A percentile compares a stretch with the other conserved stretches of the same genome.
Evolutionary conservation across 2,888 invertebrate species (phyloP).

Genomic region (Andrena trimmerana): DNA sequence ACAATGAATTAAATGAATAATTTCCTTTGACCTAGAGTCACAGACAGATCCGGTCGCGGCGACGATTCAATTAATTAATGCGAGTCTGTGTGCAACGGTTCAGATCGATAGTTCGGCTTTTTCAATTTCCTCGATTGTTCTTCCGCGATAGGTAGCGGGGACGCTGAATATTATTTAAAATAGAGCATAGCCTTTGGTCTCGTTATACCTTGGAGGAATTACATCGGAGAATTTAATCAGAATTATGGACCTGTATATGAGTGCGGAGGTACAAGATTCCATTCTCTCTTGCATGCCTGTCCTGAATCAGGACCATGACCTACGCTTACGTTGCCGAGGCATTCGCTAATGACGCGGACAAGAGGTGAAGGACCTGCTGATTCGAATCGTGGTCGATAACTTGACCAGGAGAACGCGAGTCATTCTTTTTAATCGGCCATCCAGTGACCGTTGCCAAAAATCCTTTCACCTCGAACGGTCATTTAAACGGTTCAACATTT

Average conservation of each 20-base stretch:
- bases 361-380: slow-evolving; percentile 37
- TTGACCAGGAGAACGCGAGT: slow-evolving; percentile 11
- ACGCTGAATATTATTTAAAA: neutral
- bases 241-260: no score
- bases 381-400: slow-evolving; percentile 1
- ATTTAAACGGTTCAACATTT: neutral
- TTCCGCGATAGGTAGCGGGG: neutral
- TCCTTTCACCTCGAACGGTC: neutral
- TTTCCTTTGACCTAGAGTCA: slow-evolving; percentile 18
- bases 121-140: neutral
- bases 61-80: slow-evolving; percentile 24
- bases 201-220: no score
- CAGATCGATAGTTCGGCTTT: neutral
- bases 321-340: slow-evolving; percentile 19
- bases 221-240: no score
- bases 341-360: slow-evolving; percentile 32
- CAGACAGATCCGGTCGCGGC: neutral
- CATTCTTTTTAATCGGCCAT: neutral
- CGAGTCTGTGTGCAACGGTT: neutral
- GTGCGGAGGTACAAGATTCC: no score
- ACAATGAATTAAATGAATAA: slow-evolving; percentile 37
- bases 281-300: neutral
- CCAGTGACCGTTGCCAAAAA: neutral
- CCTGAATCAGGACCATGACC: slow-evolving; percentile 40
- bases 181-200: no score